Evolutionary conservation across 2,113 vertebrate genomes (phyloP).

Genomic region (Pelecanus crispus): DNA sequence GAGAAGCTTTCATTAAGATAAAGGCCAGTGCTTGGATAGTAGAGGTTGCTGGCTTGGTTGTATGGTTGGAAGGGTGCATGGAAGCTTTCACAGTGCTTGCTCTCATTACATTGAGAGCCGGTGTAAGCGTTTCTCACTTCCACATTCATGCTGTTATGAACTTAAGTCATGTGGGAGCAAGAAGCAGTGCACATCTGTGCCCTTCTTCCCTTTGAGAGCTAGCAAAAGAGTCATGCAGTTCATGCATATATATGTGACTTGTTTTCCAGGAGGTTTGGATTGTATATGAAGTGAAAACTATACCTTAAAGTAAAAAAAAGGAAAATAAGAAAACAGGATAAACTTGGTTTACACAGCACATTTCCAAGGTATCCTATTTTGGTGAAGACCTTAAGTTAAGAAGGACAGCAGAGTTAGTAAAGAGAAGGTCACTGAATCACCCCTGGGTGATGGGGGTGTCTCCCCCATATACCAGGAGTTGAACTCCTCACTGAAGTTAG

Average conservation of each 20-base stretch:
- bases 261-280: background rate
- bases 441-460: background rate
- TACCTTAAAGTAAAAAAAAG: background rate
- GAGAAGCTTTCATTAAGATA: constrained; percentile 30
- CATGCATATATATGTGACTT: background rate
- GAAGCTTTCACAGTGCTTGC: background rate
- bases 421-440: background rate
- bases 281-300: background rate
- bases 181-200: background rate
- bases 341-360: background rate
- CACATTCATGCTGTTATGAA: background rate
- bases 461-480: fast-evolving
- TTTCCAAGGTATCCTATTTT: background rate
- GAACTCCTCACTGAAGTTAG: background rate
- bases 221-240: background rate
- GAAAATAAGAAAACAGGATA: background rate
- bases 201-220: background rate
- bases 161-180: background rate
- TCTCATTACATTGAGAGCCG: background rate
- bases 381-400: background rate
- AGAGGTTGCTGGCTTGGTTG: background rate
- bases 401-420: background rate
- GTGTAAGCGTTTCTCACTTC: background rate
- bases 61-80: background rate
- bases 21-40: background rate